Evolutionary conservation across 2,888 invertebrate genomes (phyloP).

Genomic region (Andrena dorsata): DNA sequence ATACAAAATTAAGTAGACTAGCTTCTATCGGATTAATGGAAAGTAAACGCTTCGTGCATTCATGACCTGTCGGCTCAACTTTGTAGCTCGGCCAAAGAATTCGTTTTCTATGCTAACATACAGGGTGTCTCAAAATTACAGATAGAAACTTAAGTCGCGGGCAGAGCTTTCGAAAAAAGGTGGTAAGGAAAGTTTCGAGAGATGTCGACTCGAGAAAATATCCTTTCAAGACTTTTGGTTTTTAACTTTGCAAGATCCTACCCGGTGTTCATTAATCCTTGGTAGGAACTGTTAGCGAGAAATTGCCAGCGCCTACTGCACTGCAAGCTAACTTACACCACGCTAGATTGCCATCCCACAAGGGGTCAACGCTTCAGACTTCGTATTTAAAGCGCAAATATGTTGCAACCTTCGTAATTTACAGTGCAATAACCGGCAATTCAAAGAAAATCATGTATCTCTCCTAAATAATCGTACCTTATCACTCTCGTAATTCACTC

Average conservation of each 20-base stretch:
- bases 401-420: neutral
- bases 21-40: neutral
- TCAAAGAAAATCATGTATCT: too few relatives aligned
- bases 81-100: conserved; percentile 4
- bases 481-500: neutral
- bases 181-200: neutral
- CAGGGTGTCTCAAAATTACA: neutral
- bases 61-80: neutral
- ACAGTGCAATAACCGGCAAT: too few relatives aligned
- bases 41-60: neutral
- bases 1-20: neutral
- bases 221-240: neutral
- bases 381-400: neutral
- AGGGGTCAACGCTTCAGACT: neutral
- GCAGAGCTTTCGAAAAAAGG: neutral
- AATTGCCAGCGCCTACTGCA: neutral
- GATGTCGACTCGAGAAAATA: neutral
- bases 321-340: neutral
- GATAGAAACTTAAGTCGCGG: neutral
- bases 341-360: neutral
- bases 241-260: too few relatives aligned
- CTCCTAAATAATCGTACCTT: neutral
- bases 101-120: neutral
- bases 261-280: too few relatives aligned
- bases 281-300: too few relatives aligned